Conservation (phyloP, 2,888 invertebrate genomes). For the Polylopha cassiicola region DNA sequence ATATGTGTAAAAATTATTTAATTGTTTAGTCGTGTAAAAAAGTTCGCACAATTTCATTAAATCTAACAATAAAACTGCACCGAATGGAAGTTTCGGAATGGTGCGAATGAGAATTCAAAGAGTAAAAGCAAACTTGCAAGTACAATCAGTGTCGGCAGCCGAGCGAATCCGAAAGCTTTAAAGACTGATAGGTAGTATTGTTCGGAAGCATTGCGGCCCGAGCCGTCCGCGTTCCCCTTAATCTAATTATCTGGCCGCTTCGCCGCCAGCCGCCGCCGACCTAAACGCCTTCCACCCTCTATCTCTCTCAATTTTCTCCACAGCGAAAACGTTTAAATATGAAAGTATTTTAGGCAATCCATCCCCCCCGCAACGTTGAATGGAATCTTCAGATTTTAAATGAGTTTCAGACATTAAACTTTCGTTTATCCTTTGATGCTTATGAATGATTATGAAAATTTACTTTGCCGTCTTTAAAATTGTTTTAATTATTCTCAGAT, state of each 20-base stretch:
- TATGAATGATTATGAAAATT: conserved; percentile 9
- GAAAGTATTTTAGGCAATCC: conserved; percentile 50
- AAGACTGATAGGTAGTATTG: conserved; percentile 61
- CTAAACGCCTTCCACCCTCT: conserved; percentile 44
- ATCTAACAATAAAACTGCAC: conserved; percentile 7
- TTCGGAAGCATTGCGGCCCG: conserved; percentile 51
- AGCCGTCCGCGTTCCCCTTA: conserved; percentile 60
- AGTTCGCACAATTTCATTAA: conserved; percentile 3
- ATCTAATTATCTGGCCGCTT: conserved; percentile 71
- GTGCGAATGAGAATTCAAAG: conserved; percentile 14
- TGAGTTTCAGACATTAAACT: conserved; percentile 37
- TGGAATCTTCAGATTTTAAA: conserved; percentile 44
- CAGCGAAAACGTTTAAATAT: conserved; percentile 49
- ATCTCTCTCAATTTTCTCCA: conserved; percentile 51
- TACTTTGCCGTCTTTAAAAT: conserved; percentile 4
- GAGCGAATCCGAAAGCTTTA: conserved; percentile 55
- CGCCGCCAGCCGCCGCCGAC: conserved; percentile 46
- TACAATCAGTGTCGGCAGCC: conserved; percentile 43
- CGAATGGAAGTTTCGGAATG: conserved; percentile 20
- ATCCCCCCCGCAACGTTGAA: conserved; percentile 46
- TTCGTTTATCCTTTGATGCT: conserved; percentile 22
- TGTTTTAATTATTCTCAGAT: neutral
- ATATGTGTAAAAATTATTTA: too few relatives aligned
- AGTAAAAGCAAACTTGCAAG: conserved; percentile 33
- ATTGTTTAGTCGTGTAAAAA: too few relatives aligned